Evolutionary conservation across 2,888 invertebrate genomes (phyloP).

Genomic region (Caenorhabditis panamensis): DNA sequence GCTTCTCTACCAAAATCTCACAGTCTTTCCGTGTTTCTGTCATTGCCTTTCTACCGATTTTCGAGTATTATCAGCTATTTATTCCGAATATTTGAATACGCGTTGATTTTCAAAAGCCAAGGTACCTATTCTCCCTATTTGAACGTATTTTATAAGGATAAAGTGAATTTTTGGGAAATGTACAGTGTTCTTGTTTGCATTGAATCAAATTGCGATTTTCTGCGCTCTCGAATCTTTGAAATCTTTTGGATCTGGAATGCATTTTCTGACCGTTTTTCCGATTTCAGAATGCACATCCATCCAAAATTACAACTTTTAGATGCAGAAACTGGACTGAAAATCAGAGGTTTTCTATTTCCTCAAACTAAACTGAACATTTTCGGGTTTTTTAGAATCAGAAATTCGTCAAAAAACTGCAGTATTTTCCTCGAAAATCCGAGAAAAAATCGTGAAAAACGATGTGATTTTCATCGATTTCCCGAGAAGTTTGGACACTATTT

Average conservation of each 20-base stretch:
- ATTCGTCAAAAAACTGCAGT: not conserved
- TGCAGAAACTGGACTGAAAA: constrained; percentile 7
- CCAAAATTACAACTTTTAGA: constrained; percentile 18
- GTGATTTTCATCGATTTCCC: constrained; percentile 31
- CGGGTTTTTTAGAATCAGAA: constrained; percentile 12
- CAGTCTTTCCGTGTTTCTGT: not conserved
- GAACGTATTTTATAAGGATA: too few species aligned
- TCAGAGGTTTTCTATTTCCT: not conserved
- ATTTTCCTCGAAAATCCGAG: not conserved
- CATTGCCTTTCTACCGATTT: not conserved
- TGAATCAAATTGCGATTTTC: too few species aligned
- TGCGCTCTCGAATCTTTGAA: not conserved
- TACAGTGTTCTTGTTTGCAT: too few species aligned
- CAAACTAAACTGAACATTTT: not conserved
- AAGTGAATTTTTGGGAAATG: too few species aligned
- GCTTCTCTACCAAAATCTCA: not conserved
- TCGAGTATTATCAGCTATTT: not conserved
- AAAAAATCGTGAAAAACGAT: constrained; percentile 1
- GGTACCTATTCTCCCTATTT: too few species aligned
- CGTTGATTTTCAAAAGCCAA: too few species aligned
- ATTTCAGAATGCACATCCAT: constrained; percentile 22
- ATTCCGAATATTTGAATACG: not conserved
- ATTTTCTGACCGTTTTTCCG: not conserved
- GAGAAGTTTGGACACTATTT: constrained; percentile 25
- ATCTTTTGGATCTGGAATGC: too few species aligned